Evolutionary conservation across 2,888 invertebrate species (phyloP), one percentile per base, ranked within the genome.

Genomic region (Caradrina kadenii): DNA sequence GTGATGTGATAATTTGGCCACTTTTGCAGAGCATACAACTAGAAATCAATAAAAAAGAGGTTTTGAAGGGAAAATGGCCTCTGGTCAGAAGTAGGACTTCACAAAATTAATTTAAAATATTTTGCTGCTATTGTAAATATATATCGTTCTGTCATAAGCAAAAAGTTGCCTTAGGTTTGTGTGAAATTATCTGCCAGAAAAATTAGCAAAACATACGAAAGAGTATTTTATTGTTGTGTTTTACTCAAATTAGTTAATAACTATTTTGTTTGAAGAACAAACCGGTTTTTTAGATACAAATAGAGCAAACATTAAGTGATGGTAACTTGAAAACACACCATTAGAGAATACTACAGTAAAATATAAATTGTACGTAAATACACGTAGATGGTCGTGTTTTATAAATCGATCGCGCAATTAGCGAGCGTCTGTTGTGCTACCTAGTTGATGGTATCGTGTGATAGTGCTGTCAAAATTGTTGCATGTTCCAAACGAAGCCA

Each of bases 351-450:
- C 39, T 39, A n/a, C 21, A 22, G 49, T 73, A 54, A 74, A 55
- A 70, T 55, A 45, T 66, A 45, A 31, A 42, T 49, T 31, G 73
- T 64, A 69, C 68, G 69, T 63, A 79, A 58, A 65, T 61, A 63
- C 6, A 63, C 58, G 61, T 79, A 54, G 50, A 54, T 63, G 50
- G 70, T 93, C 94, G 94, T 94, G 94, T 86, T 59, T 86, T 86
- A 87, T 88, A 88, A 90, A 92, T 93, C 93, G 88, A 87, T 88
- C 81, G 59, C 63, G 59, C 87, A 91, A 93, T 94, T 94, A 93
- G 89, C 93, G 75, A 48, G 77, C 78, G 62, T 53, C 73, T 79
- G 84, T 81, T 84, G 85, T 79, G 79, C 76, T 64, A 76, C 80
- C 76, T 79, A 64, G 54, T 80, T 63, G 63, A 49, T 69, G n/a